These are phyloP conservation scores for Rutpela maculata DNA, from an alignment of 2,888 invertebrate genomes.

Conservation along the genomic window DNA sequence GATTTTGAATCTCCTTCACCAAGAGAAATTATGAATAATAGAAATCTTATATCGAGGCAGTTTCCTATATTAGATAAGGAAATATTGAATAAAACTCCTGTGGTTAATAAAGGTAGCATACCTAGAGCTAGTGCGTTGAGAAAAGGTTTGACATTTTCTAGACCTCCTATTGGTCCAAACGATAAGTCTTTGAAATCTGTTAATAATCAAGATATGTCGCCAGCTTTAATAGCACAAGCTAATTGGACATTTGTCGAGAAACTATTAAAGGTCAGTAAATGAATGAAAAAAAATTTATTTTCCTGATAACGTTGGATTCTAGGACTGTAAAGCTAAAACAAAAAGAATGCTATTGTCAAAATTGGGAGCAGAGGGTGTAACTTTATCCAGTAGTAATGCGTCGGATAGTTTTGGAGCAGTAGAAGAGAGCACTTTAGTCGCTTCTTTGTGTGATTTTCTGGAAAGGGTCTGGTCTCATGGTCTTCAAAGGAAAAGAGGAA, in stretches of 20 bases:
- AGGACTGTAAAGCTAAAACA: conserved; percentile 96
- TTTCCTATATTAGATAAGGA: conserved; percentile 90
- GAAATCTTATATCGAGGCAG: conserved; percentile 77
- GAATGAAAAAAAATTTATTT: neutral
- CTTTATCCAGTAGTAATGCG: conserved; percentile 90
- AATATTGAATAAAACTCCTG: conserved; percentile 84
- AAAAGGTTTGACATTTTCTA: conserved; percentile 65
- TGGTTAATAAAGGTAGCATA: conserved; percentile 73
- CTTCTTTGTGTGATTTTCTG: conserved; percentile 96
- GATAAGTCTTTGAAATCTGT: conserved; percentile 57
- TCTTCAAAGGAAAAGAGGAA: conserved; percentile 95
- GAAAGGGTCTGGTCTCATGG: conserved; percentile 99
- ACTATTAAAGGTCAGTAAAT: conserved; percentile 86
- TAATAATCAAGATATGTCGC: conserved; percentile 79
- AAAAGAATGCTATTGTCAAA: conserved; percentile 99
- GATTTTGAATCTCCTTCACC: conserved; percentile 91
- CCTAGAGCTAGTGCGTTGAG: conserved; percentile 71
- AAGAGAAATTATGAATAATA: conserved; percentile 84
- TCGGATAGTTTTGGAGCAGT: conserved; percentile 81
- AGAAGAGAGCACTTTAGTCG: conserved; percentile 98
- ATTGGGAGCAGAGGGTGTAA: conserved; percentile 97
- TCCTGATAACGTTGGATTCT: conserved; percentile 36
- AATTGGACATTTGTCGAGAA: conserved; percentile 99
- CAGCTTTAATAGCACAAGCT: conserved; percentile 94
- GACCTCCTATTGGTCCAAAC: conserved; percentile 57